Evolutionary conservation across 2,888 invertebrate genomes (phyloP).

Genomic region (Bimastos eiseni): DNA sequence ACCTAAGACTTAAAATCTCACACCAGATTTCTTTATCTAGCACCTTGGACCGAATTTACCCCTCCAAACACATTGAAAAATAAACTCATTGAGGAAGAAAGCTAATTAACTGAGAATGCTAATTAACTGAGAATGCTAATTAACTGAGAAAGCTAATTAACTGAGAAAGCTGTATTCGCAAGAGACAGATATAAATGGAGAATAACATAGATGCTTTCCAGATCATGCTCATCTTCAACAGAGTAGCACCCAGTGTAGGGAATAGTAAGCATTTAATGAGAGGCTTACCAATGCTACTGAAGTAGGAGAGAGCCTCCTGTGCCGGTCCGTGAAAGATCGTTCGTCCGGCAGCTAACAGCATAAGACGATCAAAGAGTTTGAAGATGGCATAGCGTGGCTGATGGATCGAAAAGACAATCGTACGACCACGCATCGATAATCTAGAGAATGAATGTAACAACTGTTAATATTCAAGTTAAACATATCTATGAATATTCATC

Average conservation of each 20-base stretch:
- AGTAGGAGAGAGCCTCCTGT: constrained; percentile 53
- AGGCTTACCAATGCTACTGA: constrained; percentile 42
- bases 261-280: too few species aligned
- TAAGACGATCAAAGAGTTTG: constrained; percentile 58
- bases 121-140: too few species aligned
- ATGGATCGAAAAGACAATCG: constrained; percentile 62
- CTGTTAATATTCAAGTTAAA: background rate
- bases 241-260: too few species aligned
- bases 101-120: background rate
- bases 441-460: constrained; percentile 42
- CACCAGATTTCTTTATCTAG: background rate
- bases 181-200: too few species aligned
- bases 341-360: constrained; percentile 56
- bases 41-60: background rate
- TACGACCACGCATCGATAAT: constrained; percentile 55
- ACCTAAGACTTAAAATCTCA: background rate
- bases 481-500: background rate
- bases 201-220: too few species aligned
- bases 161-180: too few species aligned
- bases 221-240: too few species aligned
- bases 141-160: too few species aligned
- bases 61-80: background rate
- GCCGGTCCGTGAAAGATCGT: constrained; percentile 58
- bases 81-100: background rate
- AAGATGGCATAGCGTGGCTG: constrained; percentile 62